Conservation (phyloP, 2,113 vertebrate species). For the Erythrolamprus reginae region DNA sequence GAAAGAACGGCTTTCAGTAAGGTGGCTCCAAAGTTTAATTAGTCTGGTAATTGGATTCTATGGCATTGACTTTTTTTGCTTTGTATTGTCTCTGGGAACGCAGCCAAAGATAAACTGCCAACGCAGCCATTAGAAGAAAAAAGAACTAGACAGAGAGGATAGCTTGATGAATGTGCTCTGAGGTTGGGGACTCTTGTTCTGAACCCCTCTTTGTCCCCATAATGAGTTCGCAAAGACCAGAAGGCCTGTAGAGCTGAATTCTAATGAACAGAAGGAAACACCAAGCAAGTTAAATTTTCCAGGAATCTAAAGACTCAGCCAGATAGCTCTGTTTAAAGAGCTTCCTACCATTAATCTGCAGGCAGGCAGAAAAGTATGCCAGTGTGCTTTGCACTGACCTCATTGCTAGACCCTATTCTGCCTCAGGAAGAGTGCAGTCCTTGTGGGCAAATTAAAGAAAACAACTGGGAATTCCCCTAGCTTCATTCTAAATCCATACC, state of each 20-base stretch:
- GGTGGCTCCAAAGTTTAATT: not conserved
- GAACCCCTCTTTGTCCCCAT: constrained; percentile 2
- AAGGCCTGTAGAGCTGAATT: not conserved
- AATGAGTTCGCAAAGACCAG: constrained; percentile 1
- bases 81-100: not conserved
- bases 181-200: not conserved
- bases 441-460: not conserved
- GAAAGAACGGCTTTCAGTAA: not conserved
- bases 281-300: constrained; percentile 4
- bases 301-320: not conserved
- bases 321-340: not conserved
- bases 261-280: not conserved
- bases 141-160: not conserved
- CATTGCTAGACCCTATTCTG: not conserved
- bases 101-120: not conserved
- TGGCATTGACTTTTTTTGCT: constrained; percentile 16
- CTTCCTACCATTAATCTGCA: not conserved
- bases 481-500: not conserved
- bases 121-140: not conserved
- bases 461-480: not conserved
- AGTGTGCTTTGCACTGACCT: not conserved
- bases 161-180: not conserved
- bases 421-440: not conserved
- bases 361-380: not conserved
- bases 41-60: constrained; percentile 7